These are phyloP conservation scores for Castor canadensis DNA, from an alignment of 2,113 vertebrate genomes.

Conservation along the genomic window DNA sequence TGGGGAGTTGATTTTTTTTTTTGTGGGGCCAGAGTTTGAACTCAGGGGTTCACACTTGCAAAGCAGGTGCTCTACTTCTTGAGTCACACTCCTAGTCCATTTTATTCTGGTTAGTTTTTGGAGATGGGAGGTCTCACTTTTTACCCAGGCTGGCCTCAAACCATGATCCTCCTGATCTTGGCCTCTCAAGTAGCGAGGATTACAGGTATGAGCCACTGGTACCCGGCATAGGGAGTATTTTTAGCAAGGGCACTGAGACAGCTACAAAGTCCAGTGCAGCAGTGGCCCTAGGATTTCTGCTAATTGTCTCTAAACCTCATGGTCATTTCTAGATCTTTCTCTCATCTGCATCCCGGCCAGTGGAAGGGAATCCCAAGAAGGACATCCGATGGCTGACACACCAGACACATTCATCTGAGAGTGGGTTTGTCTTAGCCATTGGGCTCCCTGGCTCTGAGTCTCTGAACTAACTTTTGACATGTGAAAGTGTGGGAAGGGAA, in stretches of 20 bases:
- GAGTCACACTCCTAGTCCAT: too few species aligned
- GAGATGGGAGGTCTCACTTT: too few species aligned
- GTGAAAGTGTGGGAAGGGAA: background rate
- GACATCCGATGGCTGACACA: background rate
- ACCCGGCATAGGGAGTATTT: background rate
- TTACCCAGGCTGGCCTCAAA: too few species aligned
- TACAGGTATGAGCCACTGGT: too few species aligned
- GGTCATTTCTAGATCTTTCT: background rate
- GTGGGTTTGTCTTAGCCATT: rapidly evolving
- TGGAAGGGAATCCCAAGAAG: background rate
- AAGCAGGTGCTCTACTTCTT: too few species aligned
- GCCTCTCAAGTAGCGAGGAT: too few species aligned
- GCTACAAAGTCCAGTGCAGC: background rate
- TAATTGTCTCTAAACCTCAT: rapidly evolving
- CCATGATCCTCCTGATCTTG: too few species aligned
- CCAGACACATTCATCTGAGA: rapidly evolving
- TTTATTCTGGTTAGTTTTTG: too few species aligned
- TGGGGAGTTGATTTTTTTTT: background rate
- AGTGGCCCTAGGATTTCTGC: background rate
- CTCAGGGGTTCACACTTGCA: too few species aligned
- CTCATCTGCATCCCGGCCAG: rapidly evolving
- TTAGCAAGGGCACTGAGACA: background rate
- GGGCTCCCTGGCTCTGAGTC: rapidly evolving
- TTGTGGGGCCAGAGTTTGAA: too few species aligned
- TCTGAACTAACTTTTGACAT: background rate